Evolutionary conservation across 92 coral and sea anemone species (phyloP), one percentile per base, ranked within the genome.

Genomic region (Metridium senile): DNA sequence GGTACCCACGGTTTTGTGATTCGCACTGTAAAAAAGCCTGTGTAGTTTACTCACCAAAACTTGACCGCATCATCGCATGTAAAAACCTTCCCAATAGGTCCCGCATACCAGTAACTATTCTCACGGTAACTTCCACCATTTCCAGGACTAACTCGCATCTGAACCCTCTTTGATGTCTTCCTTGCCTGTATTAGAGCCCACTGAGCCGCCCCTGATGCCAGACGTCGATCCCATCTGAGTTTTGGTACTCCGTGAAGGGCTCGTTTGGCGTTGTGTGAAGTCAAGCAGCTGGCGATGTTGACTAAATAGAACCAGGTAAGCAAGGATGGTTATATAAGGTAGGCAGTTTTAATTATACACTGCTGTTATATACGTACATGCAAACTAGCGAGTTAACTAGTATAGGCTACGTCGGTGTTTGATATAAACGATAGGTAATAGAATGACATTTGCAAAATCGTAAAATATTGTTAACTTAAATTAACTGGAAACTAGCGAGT

Each of bases 211-310:
- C 70, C 78, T 66, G 66, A 51, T 13, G 86, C 86, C 74, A 81
- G 34, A 6, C 65, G 31, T 32, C 16, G 57, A 59, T 81, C 81
- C 86, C 86, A 81, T 26, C 65, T 64, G 58, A 81, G 39, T 66
- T 78, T 70, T 11, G 81, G 81, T 26, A 80, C 84, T 4, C 84
- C 84, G 72, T 80, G 84, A 47, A 70, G 51, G 52, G 69, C 54
- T 45, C 86, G 71, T 9, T 52, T 52, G 62, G 68, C 71, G 64
- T 81, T 81, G 59, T 66, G 86, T 1, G 67, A 72, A 7, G 51
- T 63, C 74, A 81, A 75, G 53, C 86, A 81, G 53, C 32, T 81
- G 27, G 7, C 18, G 30, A 39, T 34, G 81, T 81, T 66, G 21
- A 81, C 81, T 81, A 19, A 33, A 54, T 9, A 54, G 6, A n/a